Percentiles rank a stretch among this genome's conserved stretches.
These are phyloP conservation scores for Oeneis ivallda DNA, from an alignment of 2,888 invertebrate genomes.

Conservation along the genomic window DNA sequence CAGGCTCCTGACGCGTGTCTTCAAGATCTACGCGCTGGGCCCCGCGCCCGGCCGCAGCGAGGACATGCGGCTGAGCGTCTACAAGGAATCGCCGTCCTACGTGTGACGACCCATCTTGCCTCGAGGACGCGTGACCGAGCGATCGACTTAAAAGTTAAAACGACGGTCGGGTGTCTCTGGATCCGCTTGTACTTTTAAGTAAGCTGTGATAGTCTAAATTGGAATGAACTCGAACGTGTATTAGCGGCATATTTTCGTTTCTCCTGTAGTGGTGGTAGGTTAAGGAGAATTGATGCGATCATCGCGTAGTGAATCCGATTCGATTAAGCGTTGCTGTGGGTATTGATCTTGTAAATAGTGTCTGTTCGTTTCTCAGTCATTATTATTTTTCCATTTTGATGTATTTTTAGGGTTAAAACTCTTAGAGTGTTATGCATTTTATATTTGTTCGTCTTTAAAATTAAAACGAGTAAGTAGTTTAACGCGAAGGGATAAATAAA, in stretches of 20 bases:
- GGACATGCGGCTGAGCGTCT: constrained; percentile 45
- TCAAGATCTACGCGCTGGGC: constrained; percentile 73
- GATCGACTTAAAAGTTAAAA: too few relatives aligned
- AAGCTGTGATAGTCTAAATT: constrained; percentile 78
- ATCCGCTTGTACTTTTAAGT: constrained; percentile 59
- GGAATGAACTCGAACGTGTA: constrained; percentile 56
- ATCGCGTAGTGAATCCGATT: constrained; percentile 18
- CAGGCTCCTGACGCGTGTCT: constrained; percentile 75
- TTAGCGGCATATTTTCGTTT: constrained; percentile 52
- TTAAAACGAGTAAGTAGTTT: constrained; percentile 47
- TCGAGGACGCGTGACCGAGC: not conserved
- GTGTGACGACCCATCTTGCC: constrained; percentile 40
- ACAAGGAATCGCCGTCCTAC: constrained; percentile 47
- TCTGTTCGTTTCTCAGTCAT: constrained; percentile 65
- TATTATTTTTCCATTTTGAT: constrained; percentile 65
- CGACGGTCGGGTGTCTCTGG: constrained; percentile 18
- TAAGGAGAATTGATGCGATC: constrained; percentile 55
- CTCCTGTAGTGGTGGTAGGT: constrained; percentile 59
- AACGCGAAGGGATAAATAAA: constrained; percentile 59
- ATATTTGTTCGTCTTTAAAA: constrained; percentile 68
- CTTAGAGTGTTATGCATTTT: constrained; percentile 73
- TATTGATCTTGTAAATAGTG: constrained; percentile 69
- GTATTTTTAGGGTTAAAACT: constrained; percentile 71
- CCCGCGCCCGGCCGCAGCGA: constrained; percentile 47
- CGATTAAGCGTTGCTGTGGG: constrained; percentile 52